A percentile compares a stretch with the other conserved stretches of the same genome.
Evolutionary conservation across 2,113 vertebrate genomes (phyloP).

Genomic region (Cinclus mexicanus): DNA sequence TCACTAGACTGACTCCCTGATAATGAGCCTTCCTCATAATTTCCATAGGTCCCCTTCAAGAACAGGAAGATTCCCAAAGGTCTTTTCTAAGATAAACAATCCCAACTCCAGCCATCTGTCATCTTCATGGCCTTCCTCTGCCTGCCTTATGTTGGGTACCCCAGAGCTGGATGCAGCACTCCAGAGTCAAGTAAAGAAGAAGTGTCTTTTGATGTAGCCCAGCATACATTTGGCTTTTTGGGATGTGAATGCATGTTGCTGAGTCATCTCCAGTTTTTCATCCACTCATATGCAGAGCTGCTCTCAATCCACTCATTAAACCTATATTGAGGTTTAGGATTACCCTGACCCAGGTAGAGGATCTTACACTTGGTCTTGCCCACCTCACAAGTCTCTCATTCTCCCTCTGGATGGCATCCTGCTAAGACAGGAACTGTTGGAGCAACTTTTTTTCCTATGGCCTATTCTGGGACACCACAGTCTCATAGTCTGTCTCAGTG

Average conservation of each 20-base stretch:
- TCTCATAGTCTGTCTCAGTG: neutral
- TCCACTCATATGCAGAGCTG: neutral
- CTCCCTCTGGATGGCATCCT: neutral
- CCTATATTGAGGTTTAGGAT: neutral
- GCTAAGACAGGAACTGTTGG: neutral
- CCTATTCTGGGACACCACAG: neutral
- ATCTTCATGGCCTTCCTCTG: neutral
- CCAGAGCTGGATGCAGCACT: neutral
- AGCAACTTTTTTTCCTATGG: neutral
- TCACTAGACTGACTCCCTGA: neutral
- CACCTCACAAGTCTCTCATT: neutral
- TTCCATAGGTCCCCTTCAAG: neutral
- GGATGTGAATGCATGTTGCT: rapidly evolving
- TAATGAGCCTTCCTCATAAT: neutral
- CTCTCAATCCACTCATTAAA: neutral
- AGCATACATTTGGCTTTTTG: neutral
- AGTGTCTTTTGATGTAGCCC: neutral
- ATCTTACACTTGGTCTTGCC: neutral
- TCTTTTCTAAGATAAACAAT: neutral
- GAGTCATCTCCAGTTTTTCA: neutral
- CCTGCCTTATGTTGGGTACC: neutral
- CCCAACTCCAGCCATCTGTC: neutral
- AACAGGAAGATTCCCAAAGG: neutral
- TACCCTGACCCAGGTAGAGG: neutral
- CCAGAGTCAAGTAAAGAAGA: neutral